phyloP scores from a whole-genome alignment of 2,113 vertebrate species.

The Anguilla rostrata region DNA sequence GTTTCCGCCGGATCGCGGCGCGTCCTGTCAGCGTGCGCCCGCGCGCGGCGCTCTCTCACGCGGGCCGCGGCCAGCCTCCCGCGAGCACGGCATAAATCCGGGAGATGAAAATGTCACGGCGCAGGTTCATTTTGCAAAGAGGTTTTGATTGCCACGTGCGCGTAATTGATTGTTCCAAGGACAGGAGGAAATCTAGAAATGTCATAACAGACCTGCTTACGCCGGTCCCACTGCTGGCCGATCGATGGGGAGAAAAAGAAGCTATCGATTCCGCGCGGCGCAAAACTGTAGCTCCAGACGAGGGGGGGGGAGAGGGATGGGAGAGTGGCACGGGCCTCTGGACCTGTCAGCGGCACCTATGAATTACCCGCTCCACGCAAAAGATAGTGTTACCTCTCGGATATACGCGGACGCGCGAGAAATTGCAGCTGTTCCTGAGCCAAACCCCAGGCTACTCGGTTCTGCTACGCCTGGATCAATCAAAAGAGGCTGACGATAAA shows the following conservation, averaged over 20 bases:
- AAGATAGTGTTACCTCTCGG: slow-evolving; percentile 66
- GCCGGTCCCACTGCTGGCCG: slow-evolving; percentile 72
- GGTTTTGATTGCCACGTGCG: slow-evolving; percentile 78
- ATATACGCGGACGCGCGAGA: slow-evolving; percentile 53
- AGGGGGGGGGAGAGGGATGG: slow-evolving; percentile 52
- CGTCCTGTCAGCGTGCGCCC: slow-evolving; percentile 41
- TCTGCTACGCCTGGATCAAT: slow-evolving; percentile 57
- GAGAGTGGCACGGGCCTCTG: slow-evolving; percentile 64
- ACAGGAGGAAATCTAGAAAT: slow-evolving; percentile 82
- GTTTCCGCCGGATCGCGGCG: neutral
- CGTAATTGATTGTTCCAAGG: slow-evolving; percentile 82
- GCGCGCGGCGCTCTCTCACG: slow-evolving; percentile 32
- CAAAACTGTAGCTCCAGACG: slow-evolving; percentile 76
- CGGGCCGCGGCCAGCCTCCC: slow-evolving; percentile 40
- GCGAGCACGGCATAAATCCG: slow-evolving; percentile 70
- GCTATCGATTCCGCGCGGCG: slow-evolving; percentile 71
- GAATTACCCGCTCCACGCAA: slow-evolving; percentile 67
- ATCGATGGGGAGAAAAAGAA: slow-evolving; percentile 81
- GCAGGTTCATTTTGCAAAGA: slow-evolving; percentile 81
- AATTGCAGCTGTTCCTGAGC: slow-evolving; percentile 64
- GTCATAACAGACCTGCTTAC: slow-evolving; percentile 81
- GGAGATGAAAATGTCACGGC: slow-evolving; percentile 80
- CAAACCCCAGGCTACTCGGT: slow-evolving; percentile 55
- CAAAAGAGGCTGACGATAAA: slow-evolving; percentile 51
- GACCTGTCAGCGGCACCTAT: slow-evolving; percentile 71